Base-by-base conservation (phyloP, 2,888 invertebrate genomes). In the Saturnia japonica region DNA sequence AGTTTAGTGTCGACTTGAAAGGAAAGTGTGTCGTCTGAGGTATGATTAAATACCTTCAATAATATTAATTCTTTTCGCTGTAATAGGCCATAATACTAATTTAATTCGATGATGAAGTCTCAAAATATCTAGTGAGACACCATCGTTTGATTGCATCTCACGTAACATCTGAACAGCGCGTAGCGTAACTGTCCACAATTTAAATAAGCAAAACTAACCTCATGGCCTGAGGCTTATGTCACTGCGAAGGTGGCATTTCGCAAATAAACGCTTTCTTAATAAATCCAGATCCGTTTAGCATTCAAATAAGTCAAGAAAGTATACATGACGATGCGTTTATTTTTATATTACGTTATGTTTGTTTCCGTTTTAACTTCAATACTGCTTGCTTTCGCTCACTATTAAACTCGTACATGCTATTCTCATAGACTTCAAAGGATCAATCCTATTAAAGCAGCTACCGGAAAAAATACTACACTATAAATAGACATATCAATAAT, bases 201-300 rank as follows among this genome's bases (percentile, higher is more conserved):
- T 28, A 70, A 70, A 67, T 67, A 19, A 51, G 47, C 34, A 68
- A 60, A 40, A 69, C 6, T 71, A 74, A 73, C 75, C 75, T 60
- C 67, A 42, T 75, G 70, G 74, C 74, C 62, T 64, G 62, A 67
- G 51, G 68, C 73, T 75, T 75, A 74, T 76, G 74, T 75, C 73
- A 76, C 72, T 42, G 67, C 43, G 45, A 71, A 73, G 70, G 72
- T 64, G 70, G 51, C 51, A 60, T 76, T 74, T 75, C 75, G 74
- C 51, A 75, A 75, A 75, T 72, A 68, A 73, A 43, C 57, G 57
- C 70, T 75, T 74, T 71, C 72, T 72, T 72, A 73, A 73, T 67
- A 70, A 72, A 70, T 68, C 64, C 42, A 16, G 60, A 42, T 68
- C 25, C 16, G 42, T 42, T 22, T 51, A 54, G 19, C 62, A 69